Percentiles rank a stretch among this genome's conserved stretches.
phyloP scores from a whole-genome alignment of 2,113 vertebrate genomes.

The Calypte anna region DNA sequence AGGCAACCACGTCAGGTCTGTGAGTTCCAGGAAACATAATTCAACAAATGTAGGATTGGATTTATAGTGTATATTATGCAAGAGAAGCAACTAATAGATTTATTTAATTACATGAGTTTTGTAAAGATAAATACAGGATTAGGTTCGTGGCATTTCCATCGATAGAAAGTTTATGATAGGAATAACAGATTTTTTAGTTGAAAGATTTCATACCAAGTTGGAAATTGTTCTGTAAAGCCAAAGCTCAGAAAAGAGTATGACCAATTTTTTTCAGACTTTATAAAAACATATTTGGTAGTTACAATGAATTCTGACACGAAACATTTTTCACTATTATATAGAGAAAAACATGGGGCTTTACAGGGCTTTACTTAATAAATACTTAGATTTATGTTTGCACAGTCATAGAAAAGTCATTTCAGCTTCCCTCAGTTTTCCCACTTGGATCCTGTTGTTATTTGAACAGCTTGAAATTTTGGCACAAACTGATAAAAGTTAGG shows the following conservation, averaged over 20 bases:
- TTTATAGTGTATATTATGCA: background rate
- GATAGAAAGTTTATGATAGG: background rate
- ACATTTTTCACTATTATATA: background rate
- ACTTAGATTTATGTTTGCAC: background rate
- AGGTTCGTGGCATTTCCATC: background rate
- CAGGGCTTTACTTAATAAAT: background rate
- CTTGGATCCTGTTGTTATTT: background rate
- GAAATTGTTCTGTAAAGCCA: background rate
- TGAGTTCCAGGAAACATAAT: background rate
- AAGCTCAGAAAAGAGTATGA: background rate
- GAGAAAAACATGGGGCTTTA: background rate
- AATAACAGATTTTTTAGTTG: background rate
- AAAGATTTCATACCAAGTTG: background rate
- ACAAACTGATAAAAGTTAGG: background rate
- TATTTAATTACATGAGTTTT: background rate
- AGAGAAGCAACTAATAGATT: background rate
- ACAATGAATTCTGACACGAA: background rate
- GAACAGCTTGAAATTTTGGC: conserved; percentile 12
- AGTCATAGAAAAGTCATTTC: background rate
- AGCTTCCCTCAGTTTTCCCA: conserved; percentile 16
- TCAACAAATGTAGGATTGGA: background rate
- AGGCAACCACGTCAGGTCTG: background rate
- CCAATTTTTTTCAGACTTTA: background rate
- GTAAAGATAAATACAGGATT: background rate
- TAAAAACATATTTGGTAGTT: background rate